These are phyloP conservation scores for Peromyscus attwateri DNA, from an alignment of 2,797 vertebrate species.

Conservation along the genomic window DNA sequence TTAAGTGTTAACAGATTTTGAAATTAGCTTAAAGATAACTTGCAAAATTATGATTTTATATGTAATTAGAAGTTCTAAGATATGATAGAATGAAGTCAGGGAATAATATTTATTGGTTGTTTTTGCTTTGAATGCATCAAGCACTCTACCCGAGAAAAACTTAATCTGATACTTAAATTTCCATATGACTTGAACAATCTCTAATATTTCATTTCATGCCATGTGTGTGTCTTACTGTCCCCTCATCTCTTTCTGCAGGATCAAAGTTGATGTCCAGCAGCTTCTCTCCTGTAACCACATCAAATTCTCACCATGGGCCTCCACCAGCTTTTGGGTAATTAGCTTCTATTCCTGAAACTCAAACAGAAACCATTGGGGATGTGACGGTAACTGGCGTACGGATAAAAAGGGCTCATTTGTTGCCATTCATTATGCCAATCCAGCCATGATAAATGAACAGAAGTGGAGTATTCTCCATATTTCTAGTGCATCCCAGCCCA, in stretches of 20 bases:
- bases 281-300: conserved; percentile 28
- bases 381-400: conserved; percentile 73
- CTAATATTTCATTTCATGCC: neutral
- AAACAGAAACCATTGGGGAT: conserved; percentile 80
- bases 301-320: conserved; percentile 13
- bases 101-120: neutral
- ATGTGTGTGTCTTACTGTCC: neutral
- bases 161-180: conserved; percentile 17
- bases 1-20: conserved; percentile 55
- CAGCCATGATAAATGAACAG: conserved; percentile 84
- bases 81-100: neutral
- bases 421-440: conserved; percentile 85
- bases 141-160: conserved; percentile 4
- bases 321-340: conserved; percentile 79
- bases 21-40: conserved; percentile 59
- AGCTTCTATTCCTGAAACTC: conserved; percentile 78
- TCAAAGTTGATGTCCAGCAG: conserved; percentile 15
- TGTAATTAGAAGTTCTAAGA: conserved; percentile 24
- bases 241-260: neutral
- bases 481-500: conserved; percentile 67
- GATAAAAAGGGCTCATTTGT: conserved; percentile 83
- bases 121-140: conserved; percentile 18
- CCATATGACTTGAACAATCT: conserved; percentile 20
- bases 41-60: conserved; percentile 39
- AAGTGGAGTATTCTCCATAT: conserved; percentile 74